Evolutionary conservation across 2,888 invertebrate species (phyloP).

Genomic region (Dinocampus coccinellae): DNA sequence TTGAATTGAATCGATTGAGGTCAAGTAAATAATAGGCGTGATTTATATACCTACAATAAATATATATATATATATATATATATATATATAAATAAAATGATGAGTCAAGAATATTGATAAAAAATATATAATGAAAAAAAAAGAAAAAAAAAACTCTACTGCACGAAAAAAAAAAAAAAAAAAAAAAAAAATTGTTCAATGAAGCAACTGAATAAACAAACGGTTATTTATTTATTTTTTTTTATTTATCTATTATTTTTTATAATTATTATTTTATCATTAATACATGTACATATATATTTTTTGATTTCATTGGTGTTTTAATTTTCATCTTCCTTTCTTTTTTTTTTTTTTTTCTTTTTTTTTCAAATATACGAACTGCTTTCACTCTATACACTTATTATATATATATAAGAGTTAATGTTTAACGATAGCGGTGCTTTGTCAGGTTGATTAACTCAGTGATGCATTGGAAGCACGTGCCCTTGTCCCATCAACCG

Average conservation of each 20-base stretch:
- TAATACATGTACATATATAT: no score
- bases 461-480: slow-evolving; percentile 47
- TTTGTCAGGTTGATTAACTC: slow-evolving; percentile 56
- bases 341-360: not conserved
- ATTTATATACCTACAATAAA: not conserved
- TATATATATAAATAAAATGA: not conserved
- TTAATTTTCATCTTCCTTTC: not conserved
- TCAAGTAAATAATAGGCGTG: not conserved
- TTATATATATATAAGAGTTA: not conserved
- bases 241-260: not conserved
- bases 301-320: no score
- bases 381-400: not conserved
- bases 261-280: no score
- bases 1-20: not conserved
- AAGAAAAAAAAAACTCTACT: not conserved
- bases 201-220: not conserved
- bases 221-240: not conserved
- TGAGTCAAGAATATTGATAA: not conserved
- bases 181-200: not conserved
- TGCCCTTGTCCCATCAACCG: slow-evolving; percentile 44
- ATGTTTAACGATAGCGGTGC: slow-evolving; percentile 47
- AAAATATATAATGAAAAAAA: no score
- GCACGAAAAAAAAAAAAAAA: no score
- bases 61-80: not conserved
- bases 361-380: not conserved